phyloP scores from a whole-genome alignment of 2,113 vertebrate species.

The Sorex araneus region DNA sequence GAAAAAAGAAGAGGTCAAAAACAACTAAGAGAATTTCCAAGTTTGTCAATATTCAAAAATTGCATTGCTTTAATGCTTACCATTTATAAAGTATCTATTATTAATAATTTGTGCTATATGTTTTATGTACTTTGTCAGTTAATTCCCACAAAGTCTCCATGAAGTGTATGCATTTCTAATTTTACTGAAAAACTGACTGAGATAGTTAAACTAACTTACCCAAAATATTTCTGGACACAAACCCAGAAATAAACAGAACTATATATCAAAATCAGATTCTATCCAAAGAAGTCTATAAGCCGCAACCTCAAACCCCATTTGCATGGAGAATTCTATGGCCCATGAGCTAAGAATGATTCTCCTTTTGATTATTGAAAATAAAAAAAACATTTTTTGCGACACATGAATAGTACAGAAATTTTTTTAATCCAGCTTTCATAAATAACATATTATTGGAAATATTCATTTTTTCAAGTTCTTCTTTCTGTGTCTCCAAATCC shows the following conservation, averaged over 20 bases:
- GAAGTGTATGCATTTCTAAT: not conserved
- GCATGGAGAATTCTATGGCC: not conserved
- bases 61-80: not conserved
- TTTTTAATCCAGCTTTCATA: slow-evolving; percentile 23
- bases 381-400: not conserved
- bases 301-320: not conserved
- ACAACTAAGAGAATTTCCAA: not conserved
- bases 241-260: not conserved
- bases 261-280: not conserved
- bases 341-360: not conserved
- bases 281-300: not conserved
- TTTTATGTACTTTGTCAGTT: not conserved
- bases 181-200: slow-evolving; percentile 2
- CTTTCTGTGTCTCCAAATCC: not conserved
- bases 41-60: slow-evolving; percentile 7
- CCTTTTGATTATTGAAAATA: not conserved
- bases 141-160: slow-evolving; percentile 20
- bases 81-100: not conserved
- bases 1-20: not conserved
- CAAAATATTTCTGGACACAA: not conserved
- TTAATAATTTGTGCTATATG: not conserved
- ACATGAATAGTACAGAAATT: not conserved
- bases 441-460: not conserved
- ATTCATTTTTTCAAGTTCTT: not conserved
- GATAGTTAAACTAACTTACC: slow-evolving; percentile 1